Base-by-base conservation (phyloP, 1,140 invertebrate genomes). In the Eupristina koningsbergeri region DNA sequence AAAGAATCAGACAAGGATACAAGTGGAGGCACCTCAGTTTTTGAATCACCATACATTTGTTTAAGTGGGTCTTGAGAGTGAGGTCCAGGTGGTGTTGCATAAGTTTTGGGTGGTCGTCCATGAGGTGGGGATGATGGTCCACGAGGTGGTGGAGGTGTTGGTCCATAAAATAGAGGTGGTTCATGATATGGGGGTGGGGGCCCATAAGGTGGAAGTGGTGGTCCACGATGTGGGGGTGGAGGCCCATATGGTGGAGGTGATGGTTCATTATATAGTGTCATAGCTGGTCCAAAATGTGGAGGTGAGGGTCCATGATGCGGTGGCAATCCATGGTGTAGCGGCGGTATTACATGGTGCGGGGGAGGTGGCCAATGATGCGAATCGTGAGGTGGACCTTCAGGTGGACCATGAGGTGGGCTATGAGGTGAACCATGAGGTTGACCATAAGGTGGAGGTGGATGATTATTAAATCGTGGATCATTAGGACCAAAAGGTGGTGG, bases 371-470 rank as follows among this genome's bases (percentile, higher is more conserved):
- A n/a, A n/a, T n/a, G n/a, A n/a, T n/a, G n/a, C n/a, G n/a, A n/a
- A n/a, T n/a, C n/a, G n/a, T n/a, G n/a, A 26, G 13, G 22, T 13
- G 53, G 53, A 26, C 53, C 22, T 13, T 5, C 9, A 5, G 53
- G 26, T 26, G 53, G 61, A 34, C 29, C 31, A 31, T 31, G 64
- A 17, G 64, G 64, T 22, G 17, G 11, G 3, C 34, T 31, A 2
- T 2, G 34, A 67, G 29, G 64, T 36, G 64, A 7, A 39, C 34
- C 80, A 19, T 85, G 50, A 15, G 75, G 0, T 86, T 84, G 79
- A 73, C 85, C 0, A 85, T 84, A 17, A 76, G 71, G 13, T 36
- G 3, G 64, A 67, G 34, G 64, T 36, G 64, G 34, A 67, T 11
- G 64, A 67, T 31, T 19, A 11, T 41, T 71, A 36, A n/a, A n/a